phyloP scores from a whole-genome alignment of 2,888 invertebrate species.

The Amblyjoppa fuscipennis region DNA sequence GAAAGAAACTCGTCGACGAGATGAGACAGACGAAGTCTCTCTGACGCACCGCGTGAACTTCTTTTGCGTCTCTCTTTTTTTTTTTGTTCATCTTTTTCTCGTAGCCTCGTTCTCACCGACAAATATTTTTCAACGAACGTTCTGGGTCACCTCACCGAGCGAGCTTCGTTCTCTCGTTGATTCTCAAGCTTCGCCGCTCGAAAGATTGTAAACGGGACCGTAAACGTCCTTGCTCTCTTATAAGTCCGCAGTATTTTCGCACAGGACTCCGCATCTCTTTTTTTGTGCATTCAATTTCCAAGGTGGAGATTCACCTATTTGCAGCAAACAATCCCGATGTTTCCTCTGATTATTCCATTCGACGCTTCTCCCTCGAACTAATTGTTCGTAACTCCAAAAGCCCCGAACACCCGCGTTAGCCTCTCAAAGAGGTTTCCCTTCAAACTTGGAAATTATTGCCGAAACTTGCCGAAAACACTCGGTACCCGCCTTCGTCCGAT shows the following conservation, averaged over 20 bases:
- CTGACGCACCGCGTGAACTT: conserved; percentile 42
- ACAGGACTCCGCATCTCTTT: conserved; percentile 39
- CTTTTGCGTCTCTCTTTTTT: conserved; percentile 37
- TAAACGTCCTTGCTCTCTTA: conserved; percentile 41
- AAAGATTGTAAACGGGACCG: conserved; percentile 22
- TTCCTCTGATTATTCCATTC: neutral
- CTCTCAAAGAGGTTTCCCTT: neutral
- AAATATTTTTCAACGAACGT: conserved; percentile 54
- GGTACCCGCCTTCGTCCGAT: neutral
- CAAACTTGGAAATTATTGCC: neutral
- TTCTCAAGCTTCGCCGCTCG: conserved; percentile 47
- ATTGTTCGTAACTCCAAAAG: neutral
- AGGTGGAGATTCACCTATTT: conserved; percentile 26
- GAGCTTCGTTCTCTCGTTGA: conserved; percentile 31
- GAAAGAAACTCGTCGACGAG: conserved; percentile 57
- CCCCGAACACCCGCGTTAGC: neutral
- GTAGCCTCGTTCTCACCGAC: conserved; percentile 25
- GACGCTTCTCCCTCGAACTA: neutral
- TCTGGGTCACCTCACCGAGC: conserved; percentile 44
- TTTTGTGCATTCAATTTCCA: conserved; percentile 28
- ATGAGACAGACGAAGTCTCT: conserved; percentile 48
- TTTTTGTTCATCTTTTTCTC: conserved; percentile 7
- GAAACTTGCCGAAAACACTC: neutral
- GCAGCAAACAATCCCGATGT: conserved; percentile 16
- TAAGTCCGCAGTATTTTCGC: conserved; percentile 9